A percentile compares a stretch with the other conserved stretches of the same genome.
phyloP scores from a whole-genome alignment of 2,888 invertebrate species.

The Rhaphigaster nebulosa region DNA sequence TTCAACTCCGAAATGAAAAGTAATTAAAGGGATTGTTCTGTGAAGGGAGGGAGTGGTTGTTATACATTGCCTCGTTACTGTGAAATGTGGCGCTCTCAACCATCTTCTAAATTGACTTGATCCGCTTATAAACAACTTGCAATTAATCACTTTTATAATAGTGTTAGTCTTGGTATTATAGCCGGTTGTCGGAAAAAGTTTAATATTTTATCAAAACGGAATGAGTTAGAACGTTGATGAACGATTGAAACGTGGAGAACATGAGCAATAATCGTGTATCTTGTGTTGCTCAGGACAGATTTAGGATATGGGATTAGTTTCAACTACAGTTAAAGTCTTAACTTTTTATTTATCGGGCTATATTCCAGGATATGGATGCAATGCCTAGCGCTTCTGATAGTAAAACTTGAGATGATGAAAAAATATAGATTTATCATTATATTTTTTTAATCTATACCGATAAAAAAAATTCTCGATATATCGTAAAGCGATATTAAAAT shows the following conservation, averaged over 20 bases:
- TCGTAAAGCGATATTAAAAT: too few species aligned
- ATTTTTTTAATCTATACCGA: too few species aligned
- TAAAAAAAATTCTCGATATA: too few species aligned
- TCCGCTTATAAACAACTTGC: background rate
- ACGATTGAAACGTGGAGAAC: background rate
- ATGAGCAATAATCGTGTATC: background rate
- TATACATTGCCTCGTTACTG: background rate
- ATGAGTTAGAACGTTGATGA: background rate
- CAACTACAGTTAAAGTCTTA: background rate
- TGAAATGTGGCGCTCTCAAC: background rate
- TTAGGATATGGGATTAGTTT: background rate
- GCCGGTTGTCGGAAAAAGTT: background rate
- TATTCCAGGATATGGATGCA: background rate
- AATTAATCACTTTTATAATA: constrained; percentile 4
- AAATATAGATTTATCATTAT: too few species aligned
- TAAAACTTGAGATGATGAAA: too few species aligned
- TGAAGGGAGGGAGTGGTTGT: background rate
- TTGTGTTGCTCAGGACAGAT: background rate
- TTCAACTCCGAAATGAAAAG: background rate
- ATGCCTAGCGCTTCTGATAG: too few species aligned
- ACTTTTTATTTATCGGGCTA: background rate
- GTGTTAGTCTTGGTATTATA: background rate
- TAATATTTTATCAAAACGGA: background rate
- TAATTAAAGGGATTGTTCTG: background rate
- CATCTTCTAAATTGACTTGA: background rate